phyloP scores from a whole-genome alignment of 2,888 invertebrate genomes.

The Suillia variegata region DNA sequence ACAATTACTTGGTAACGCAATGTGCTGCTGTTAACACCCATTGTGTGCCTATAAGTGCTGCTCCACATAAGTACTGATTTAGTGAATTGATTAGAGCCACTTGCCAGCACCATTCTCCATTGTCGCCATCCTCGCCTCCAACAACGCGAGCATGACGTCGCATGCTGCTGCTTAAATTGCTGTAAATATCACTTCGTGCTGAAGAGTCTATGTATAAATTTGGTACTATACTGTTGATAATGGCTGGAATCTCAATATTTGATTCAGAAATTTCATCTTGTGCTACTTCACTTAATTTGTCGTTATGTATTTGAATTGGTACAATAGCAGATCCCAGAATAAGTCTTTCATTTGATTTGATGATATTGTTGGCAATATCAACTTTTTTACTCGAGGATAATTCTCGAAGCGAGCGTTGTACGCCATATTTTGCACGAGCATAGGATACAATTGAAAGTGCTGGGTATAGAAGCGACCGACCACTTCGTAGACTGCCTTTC shows the following conservation, averaged over 20 bases:
- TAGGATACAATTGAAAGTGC: slow-evolving; percentile 38
- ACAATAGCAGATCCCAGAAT: slow-evolving; percentile 58
- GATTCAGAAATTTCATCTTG: slow-evolving; percentile 43
- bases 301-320: slow-evolving; percentile 60
- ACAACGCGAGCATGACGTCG: slow-evolving; percentile 68
- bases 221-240: slow-evolving; percentile 30
- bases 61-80: slow-evolving; percentile 93
- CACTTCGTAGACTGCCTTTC: slow-evolving; percentile 74
- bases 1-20: slow-evolving; percentile 86
- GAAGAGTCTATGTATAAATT: slow-evolving; percentile 33
- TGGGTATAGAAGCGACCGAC: slow-evolving; percentile 43
- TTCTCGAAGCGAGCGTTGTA: slow-evolving; percentile 45
- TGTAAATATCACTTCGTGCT: slow-evolving; percentile 21
- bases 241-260: slow-evolving; percentile 48
- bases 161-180: slow-evolving; percentile 35
- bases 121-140: slow-evolving; percentile 88
- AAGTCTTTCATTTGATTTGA: slow-evolving; percentile 56
- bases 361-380: slow-evolving; percentile 27
- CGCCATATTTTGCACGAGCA: slow-evolving; percentile 53
- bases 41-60: slow-evolving; percentile 89
- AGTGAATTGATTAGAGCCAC: slow-evolving; percentile 90
- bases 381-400: slow-evolving; percentile 15
- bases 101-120: slow-evolving; percentile 96
- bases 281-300: slow-evolving; percentile 56
- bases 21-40: slow-evolving; percentile 95